Base-by-base conservation (phyloP, 64 coral and sea anemone genomes). In the Pocillopora verrucosa region DNA sequence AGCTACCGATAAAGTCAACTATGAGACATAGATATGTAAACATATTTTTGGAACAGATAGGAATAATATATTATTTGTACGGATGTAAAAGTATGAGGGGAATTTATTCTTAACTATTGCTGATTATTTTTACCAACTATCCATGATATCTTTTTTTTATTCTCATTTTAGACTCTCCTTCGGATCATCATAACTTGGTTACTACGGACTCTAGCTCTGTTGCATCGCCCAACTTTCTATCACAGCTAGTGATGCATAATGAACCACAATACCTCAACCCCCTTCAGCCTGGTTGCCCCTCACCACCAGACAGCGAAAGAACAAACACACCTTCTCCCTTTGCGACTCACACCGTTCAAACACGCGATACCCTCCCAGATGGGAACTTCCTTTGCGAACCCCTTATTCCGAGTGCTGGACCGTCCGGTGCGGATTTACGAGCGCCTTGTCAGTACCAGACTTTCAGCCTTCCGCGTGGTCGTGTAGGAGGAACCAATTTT, bases 281-380 rank as follows among this genome's bases (percentile, higher is more conserved):
- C 13, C 25, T 34, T 36, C 59, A 10, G 22, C 19, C n/a, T 9
- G 22, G 37, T 72, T 70, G 45, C n/a, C 67, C 67, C 30, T 72
- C 82, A 3, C 82, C 82, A 14, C 82, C 82, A 51, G 82, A 85
- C 65, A 85, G 82, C 82, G 38, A 72, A 2, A 26, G 20, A 25
- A 20, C 36, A 56, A 72, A 65, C 20, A 57, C 75, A 19, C 64
- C 63, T 0, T 85, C 82, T 57, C 82, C 82, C 3, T 20, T 19
- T 16, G 65, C 36, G 16, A 22, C 25, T 11, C 82, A 85, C 69
- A 19, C 36, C 57, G 82, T 22, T 19, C 16, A 19, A 24, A 14
- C 22, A 1, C 5, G 6, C 10, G 9, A 4, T 41, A 20, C 11
- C 10, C 36, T 25, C 0, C 38, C 2, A 26, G 19, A 45, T 1